Evolutionary conservation across 2,888 invertebrate species (phyloP).

Genomic region (Trissoscelio sp.): DNA sequence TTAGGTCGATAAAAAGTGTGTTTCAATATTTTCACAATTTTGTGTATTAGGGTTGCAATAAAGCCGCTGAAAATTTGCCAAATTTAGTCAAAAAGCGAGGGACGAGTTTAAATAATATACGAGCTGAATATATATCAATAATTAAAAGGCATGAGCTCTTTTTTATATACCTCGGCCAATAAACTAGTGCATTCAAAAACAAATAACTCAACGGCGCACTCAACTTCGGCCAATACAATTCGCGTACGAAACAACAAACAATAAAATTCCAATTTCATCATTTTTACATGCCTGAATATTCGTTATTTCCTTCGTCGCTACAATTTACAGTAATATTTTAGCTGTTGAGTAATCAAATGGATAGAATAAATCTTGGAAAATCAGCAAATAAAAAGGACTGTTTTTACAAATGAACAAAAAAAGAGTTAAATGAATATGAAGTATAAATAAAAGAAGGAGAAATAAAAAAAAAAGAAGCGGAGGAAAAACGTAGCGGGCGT

Average conservation of each 20-base stretch:
- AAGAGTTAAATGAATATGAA: neutral
- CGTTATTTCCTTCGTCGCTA: conserved; percentile 1
- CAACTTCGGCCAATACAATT: conserved; percentile 20
- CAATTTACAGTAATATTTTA: conserved; percentile 25
- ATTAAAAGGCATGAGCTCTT: conserved; percentile 5
- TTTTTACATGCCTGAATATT: conserved; percentile 22
- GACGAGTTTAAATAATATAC: neutral
- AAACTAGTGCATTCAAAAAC: conserved; percentile 27
- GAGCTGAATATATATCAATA: conserved; percentile 1
- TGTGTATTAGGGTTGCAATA: too few species aligned
- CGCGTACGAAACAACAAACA: conserved; percentile 5
- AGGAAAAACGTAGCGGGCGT: conserved; percentile 4
- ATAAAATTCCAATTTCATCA: conserved; percentile 36
- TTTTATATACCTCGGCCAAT: neutral
- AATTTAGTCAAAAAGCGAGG: conserved; percentile 3
- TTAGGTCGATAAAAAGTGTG: too few species aligned
- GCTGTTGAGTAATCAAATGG: conserved; percentile 20
- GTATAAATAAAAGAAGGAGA: conserved; percentile 2
- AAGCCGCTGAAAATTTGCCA: too few species aligned
- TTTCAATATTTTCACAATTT: too few species aligned
- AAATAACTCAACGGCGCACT: conserved; percentile 15
- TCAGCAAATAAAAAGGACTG: too few species aligned
- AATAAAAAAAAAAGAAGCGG: neutral
- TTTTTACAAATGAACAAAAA: too few species aligned
- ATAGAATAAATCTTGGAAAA: neutral